These are phyloP conservation scores for Ylistrum balloti DNA, from an alignment of 1,140 invertebrate genomes.

Conservation along the genomic window DNA sequence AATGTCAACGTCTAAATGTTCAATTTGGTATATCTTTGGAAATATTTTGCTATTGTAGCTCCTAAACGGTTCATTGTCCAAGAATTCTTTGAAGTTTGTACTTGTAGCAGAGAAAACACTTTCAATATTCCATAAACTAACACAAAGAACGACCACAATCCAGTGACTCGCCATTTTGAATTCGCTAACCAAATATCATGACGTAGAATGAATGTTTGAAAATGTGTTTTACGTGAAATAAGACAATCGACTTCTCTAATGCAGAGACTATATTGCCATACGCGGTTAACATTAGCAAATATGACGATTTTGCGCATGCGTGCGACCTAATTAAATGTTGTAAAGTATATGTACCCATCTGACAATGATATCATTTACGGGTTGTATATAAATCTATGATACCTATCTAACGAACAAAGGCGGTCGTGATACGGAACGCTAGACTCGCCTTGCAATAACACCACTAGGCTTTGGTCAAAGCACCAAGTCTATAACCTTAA, in stretches of 20 bases:
- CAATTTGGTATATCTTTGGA: constrained; percentile 46
- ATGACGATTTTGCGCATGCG: background rate
- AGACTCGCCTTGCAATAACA: no score
- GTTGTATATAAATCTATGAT: background rate
- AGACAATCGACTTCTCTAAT: background rate
- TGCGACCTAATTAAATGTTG: background rate
- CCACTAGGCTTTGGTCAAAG: no score
- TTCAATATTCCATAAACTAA: background rate
- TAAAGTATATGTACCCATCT: background rate
- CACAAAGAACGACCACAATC: background rate
- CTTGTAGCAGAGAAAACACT: background rate
- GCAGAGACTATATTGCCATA: background rate
- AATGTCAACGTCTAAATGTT: constrained; percentile 48
- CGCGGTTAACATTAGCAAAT: background rate
- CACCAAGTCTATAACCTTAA: no score
- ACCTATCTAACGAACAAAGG: background rate
- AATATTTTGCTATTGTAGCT: constrained; percentile 58
- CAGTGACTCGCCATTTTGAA: constrained; percentile 4
- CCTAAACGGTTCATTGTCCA: constrained; percentile 35
- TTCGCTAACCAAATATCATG: background rate
- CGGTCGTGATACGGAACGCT: no score
- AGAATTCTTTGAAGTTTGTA: constrained; percentile 45
- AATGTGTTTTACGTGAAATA: background rate
- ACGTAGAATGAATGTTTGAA: background rate
- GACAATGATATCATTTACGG: background rate